phyloP scores from a whole-genome alignment of 2,797 vertebrate species.

The Sebastiscus tertius region DNA sequence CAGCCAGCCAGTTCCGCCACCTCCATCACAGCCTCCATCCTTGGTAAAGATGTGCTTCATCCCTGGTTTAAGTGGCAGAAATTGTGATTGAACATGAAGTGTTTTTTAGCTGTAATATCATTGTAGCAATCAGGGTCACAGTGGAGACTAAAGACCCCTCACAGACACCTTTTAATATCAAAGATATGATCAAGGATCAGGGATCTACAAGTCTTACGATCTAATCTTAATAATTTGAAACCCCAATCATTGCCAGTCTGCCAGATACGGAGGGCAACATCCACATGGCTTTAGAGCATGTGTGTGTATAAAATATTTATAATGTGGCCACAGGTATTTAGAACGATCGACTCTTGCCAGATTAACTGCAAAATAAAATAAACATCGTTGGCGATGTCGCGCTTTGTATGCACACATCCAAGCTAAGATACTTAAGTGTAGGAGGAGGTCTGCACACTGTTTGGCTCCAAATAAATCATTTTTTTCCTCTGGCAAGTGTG shows the following conservation, averaged over 20 bases:
- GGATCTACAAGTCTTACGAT: background rate
- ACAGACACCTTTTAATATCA: background rate
- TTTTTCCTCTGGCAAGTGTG: background rate
- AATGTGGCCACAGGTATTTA: background rate
- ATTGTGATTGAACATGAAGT: background rate
- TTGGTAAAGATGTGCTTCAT: conserved; percentile 47
- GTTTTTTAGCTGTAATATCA: background rate
- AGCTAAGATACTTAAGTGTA: background rate
- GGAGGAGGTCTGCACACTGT: background rate
- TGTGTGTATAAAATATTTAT: background rate
- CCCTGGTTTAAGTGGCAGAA: background rate
- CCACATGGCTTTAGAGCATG: background rate
- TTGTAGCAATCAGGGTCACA: background rate
- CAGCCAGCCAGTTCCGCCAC: conserved; percentile 5
- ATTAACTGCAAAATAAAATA: background rate
- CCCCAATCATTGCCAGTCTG: background rate
- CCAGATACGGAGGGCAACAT: background rate
- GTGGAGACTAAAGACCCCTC: background rate
- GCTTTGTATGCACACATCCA: background rate
- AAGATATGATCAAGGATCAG: background rate
- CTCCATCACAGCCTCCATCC: conserved; percentile 46
- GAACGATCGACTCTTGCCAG: background rate
- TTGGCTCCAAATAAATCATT: background rate
- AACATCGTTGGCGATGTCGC: background rate
- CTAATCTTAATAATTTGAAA: background rate